Conservation (phyloP, 2,113 vertebrate species). For the Centropristis striata region DNA sequence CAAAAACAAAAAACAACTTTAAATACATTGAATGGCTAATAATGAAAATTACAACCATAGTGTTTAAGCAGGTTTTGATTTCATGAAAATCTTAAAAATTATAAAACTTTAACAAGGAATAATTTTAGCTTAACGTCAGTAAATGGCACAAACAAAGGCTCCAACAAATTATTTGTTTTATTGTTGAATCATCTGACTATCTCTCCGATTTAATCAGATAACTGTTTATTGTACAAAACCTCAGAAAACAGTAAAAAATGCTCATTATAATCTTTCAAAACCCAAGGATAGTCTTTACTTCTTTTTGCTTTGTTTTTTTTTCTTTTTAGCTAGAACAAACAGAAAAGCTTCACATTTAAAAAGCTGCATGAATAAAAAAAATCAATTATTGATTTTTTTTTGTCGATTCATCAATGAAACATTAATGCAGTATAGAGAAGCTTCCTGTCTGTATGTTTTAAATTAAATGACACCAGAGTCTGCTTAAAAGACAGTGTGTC, state of each 20-base stretch:
- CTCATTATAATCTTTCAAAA: background rate
- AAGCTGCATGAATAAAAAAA: background rate
- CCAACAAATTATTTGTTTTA: background rate
- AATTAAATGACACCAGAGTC: background rate
- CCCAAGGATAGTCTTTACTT: no score
- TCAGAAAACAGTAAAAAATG: background rate
- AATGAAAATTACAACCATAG: background rate
- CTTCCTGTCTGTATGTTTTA: background rate
- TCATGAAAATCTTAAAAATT: background rate
- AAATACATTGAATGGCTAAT: no score
- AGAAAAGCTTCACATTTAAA: rapidly evolving
- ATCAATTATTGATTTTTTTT: rapidly evolving
- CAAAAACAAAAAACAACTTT: background rate
- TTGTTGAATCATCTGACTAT: background rate
- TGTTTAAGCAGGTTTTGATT: background rate
- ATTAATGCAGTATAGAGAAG: background rate
- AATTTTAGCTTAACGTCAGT: background rate
- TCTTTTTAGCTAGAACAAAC: background rate
- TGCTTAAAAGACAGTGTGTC: background rate
- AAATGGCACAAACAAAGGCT: background rate
- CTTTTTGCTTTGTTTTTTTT: background rate
- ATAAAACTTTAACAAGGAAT: background rate
- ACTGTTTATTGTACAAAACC: background rate
- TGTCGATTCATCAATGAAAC: background rate
- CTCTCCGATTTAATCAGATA: no score